Percentiles rank a stretch among this genome's conserved stretches.
phyloP scores from a whole-genome alignment of 2,113 vertebrate species.

The Nesogale talazaci region DNA sequence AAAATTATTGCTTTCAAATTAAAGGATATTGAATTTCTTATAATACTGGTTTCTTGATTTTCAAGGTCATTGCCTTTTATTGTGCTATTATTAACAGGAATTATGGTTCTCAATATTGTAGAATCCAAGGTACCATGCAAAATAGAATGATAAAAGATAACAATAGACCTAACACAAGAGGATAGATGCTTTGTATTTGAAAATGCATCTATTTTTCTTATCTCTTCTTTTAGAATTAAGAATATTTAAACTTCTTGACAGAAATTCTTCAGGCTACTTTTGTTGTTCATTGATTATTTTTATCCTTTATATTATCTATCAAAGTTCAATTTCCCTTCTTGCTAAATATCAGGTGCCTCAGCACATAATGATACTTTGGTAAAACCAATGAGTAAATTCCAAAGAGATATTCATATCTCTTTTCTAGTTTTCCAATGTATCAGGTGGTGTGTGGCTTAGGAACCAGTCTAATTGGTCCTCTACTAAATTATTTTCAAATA shows the following conservation, averaged over 20 bases:
- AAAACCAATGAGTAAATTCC: neutral
- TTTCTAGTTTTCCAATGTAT: too few relatives aligned
- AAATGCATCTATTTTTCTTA: neutral
- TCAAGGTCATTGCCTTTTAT: neutral
- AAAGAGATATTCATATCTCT: too few relatives aligned
- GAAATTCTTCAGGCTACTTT: neutral
- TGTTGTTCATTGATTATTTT: neutral
- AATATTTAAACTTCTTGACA: neutral
- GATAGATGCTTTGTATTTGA: neutral
- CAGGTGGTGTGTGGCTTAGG: too few relatives aligned
- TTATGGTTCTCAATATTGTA: neutral
- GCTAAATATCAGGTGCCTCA: neutral
- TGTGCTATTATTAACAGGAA: neutral
- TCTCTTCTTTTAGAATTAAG: neutral
- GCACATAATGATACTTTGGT: neutral
- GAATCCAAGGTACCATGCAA: neutral
- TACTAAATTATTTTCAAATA: too few relatives aligned
- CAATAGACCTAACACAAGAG: too few relatives aligned
- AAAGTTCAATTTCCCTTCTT: neutral
- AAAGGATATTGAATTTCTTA: neutral
- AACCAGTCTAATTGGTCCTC: too few relatives aligned
- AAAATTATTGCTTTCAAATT: conserved; percentile 5
- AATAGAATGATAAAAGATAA: neutral
- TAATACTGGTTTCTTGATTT: neutral
- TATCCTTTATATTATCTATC: neutral